Evolutionary conservation across 2,888 invertebrate species (phyloP).

Genomic region (Blomia tropicalis): DNA sequence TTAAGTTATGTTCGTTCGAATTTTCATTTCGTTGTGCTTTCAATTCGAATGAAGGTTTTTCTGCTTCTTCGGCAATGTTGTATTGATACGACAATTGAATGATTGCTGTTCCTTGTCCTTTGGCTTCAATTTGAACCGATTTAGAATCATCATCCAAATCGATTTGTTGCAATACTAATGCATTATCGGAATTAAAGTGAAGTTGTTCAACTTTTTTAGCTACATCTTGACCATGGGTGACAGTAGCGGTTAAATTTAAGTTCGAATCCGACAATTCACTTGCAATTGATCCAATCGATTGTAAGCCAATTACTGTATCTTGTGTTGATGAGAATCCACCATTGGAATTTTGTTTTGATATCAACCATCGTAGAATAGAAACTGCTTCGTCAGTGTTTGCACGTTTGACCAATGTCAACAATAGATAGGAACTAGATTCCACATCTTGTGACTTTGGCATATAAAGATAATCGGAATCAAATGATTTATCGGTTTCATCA

Average conservation of each 20-base stretch:
- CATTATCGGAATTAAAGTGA: constrained; percentile 39
- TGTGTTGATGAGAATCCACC: constrained; percentile 37
- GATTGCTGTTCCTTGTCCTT: constrained; percentile 60
- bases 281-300: constrained; percentile 35
- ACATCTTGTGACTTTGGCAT: constrained; percentile 26
- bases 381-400: constrained; percentile 30
- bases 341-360: constrained; percentile 34
- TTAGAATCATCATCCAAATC: constrained; percentile 45
- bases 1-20: constrained; percentile 55
- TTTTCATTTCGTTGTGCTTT: constrained; percentile 70
- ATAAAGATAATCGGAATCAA: not conserved
- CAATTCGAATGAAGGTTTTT: constrained; percentile 67
- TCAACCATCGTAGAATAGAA: constrained; percentile 35
- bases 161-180: constrained; percentile 63
- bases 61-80: constrained; percentile 67
- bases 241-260: not conserved
- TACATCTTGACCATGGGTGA: not conserved
- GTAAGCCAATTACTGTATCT: constrained; percentile 38
- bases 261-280: not conserved
- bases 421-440: constrained; percentile 34
- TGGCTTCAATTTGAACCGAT: constrained; percentile 54
- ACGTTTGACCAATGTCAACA: constrained; percentile 33
- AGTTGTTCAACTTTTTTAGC: constrained; percentile 16
- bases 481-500: not conserved
- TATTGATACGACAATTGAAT: constrained; percentile 57